Percentiles rank a stretch among this genome's conserved stretches.
These are phyloP conservation scores for Chamaetylas fuelleborni DNA, from an alignment of 2,113 vertebrate genomes.

Conservation along the genomic window DNA sequence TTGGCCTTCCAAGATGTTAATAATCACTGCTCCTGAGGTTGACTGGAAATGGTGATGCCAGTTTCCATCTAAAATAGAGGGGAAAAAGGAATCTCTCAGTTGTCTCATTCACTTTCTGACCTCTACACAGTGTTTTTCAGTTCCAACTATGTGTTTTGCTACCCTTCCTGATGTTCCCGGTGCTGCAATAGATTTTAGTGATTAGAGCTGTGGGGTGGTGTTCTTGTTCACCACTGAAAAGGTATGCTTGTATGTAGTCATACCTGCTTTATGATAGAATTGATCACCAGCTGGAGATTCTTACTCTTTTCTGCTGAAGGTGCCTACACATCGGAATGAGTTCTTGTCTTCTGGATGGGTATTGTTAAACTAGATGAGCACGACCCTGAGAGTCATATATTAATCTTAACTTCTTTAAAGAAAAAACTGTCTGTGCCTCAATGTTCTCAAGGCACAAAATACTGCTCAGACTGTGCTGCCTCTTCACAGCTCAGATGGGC, in stretches of 20 bases:
- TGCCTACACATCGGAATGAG: background rate
- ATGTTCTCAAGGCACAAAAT: background rate
- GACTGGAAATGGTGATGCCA: background rate
- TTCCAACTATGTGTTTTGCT: background rate
- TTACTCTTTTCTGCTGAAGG: background rate
- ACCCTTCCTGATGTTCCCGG: background rate
- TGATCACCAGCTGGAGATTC: background rate
- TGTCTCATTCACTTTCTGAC: background rate
- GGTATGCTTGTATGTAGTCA: background rate
- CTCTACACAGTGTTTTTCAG: background rate
- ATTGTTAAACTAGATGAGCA: background rate
- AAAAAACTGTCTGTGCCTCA: background rate
- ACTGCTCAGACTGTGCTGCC: background rate
- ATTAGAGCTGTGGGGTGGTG: background rate
- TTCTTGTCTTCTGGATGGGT: background rate
- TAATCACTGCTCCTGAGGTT: background rate
- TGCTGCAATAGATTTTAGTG: background rate
- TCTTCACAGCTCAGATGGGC: background rate
- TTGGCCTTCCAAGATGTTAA: background rate
- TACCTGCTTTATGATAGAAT: background rate
- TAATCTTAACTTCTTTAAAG: background rate
- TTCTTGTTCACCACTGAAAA: background rate
- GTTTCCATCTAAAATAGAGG: accelerated
- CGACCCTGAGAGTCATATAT: background rate
- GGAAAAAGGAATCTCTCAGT: background rate